phyloP scores from a whole-genome alignment of 1,140 invertebrate species.

The Yoshiicerus persimilis region DNA sequence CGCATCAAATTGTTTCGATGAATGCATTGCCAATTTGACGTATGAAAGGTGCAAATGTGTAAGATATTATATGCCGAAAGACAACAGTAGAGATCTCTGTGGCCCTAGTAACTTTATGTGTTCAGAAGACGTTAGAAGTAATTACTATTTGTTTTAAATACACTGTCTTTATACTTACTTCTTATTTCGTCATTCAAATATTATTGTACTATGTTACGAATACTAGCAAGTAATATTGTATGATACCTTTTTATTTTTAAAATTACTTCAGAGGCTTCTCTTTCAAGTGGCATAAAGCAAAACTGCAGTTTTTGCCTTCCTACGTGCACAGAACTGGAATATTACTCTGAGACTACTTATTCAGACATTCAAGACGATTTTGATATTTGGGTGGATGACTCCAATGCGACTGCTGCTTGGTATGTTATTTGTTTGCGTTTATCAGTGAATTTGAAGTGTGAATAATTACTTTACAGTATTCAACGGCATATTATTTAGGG shows the following conservation, averaged over 20 bases:
- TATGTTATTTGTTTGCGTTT: not conserved
- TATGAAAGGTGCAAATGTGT: conserved; percentile 30
- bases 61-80: conserved; percentile 44
- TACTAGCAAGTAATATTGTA: not conserved
- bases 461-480: not conserved
- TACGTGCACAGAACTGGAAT: conserved; percentile 39
- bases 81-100: conserved; percentile 2
- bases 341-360: not conserved
- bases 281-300: conserved; percentile 23
- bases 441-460: not conserved
- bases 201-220: not conserved
- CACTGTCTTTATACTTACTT: not conserved
- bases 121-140: conserved; percentile 24
- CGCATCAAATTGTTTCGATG: conserved; percentile 17
- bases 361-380: not conserved
- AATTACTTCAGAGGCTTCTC: not conserved
- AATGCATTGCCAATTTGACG: conserved; percentile 32
- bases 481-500: not conserved
- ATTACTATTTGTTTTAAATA: no score
- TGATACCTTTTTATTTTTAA: not conserved
- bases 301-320: conserved; percentile 36
- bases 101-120: conserved; percentile 24
- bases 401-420: not conserved
- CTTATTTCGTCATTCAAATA: not conserved
- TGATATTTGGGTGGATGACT: not conserved